Percentiles rank a stretch among this genome's conserved stretches.
phyloP scores from a whole-genome alignment of 2,888 invertebrate genomes.

The Ennomos quercinarius region DNA sequence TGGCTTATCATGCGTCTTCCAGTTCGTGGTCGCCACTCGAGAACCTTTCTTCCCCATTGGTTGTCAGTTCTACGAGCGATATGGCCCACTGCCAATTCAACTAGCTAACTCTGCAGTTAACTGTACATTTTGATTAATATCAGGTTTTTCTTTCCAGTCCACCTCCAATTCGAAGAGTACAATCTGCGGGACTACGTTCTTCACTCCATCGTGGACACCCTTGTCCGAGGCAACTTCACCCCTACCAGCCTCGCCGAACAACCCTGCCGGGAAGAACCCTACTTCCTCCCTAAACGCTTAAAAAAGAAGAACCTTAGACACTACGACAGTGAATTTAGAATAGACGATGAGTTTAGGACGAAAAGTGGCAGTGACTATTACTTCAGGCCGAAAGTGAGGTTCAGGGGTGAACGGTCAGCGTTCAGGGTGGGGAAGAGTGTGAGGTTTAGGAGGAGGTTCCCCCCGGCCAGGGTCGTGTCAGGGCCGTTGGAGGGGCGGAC shows the following conservation, averaged over 20 bases:
- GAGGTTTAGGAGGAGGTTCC: conserved; percentile 61
- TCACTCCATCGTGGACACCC: conserved; percentile 69
- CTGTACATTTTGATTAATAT: conserved; percentile 9
- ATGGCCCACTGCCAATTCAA: too few relatives aligned
- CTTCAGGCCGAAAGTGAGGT: conserved; percentile 67
- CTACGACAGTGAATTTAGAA: conserved; percentile 37
- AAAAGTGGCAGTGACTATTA: conserved; percentile 57
- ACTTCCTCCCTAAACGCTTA: conserved; percentile 71
- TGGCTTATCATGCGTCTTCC: too few relatives aligned
- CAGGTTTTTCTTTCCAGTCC: conserved; percentile 65
- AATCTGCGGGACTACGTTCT: conserved; percentile 72
- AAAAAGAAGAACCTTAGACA: conserved; percentile 60
- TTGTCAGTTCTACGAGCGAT: too few relatives aligned
- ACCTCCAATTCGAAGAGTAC: conserved; percentile 65
- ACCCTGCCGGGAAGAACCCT: conserved; percentile 70
- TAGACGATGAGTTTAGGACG: conserved; percentile 53
- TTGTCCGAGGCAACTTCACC: conserved; percentile 76
- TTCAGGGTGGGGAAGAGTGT: conserved; percentile 54
- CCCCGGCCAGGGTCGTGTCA: conserved; percentile 68
- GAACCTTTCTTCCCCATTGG: too few relatives aligned
- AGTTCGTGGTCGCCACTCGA: too few relatives aligned
- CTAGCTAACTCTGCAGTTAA: too few relatives aligned
- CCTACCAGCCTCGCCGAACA: conserved; percentile 68
- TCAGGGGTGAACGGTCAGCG: conserved; percentile 61
- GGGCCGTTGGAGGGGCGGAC: conserved; percentile 64